Conservation (phyloP, 2,888 invertebrate species). For the Netelia melanura region DNA sequence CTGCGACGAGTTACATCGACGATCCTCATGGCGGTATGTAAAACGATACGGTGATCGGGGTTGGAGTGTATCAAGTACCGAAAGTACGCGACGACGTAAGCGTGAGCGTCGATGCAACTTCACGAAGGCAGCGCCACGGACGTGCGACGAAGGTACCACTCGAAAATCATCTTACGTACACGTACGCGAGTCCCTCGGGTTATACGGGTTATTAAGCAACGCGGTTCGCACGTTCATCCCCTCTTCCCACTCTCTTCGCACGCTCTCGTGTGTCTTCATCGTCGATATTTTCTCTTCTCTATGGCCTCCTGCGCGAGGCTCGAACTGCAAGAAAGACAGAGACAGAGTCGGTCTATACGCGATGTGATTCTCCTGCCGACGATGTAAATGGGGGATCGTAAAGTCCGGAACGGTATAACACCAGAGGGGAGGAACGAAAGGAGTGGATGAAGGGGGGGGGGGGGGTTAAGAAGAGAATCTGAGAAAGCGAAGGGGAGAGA, state of each 20-base stretch:
- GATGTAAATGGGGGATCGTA: constrained; percentile 54
- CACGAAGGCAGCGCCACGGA: constrained; percentile 6
- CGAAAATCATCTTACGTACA: constrained; percentile 40
- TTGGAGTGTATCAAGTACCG: constrained; percentile 30
- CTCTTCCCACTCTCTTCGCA: constrained; percentile 26
- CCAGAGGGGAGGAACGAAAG: constrained; percentile 20
- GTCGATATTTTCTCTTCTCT: constrained; percentile 52
- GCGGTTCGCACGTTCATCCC: constrained; percentile 78
- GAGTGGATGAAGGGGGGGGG: not conserved
- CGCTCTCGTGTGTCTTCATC: constrained; percentile 16
- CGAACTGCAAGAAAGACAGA: constrained; percentile 5
- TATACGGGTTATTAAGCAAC: constrained; percentile 81
- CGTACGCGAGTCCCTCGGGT: not conserved
- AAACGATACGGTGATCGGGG: constrained; percentile 39
- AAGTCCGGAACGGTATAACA: constrained; percentile 44
- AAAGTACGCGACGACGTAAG: constrained; percentile 39
- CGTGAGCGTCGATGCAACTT: constrained; percentile 10
- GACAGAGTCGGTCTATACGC: not conserved
- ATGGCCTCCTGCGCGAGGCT: constrained; percentile 49
- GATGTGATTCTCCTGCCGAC: constrained; percentile 16
- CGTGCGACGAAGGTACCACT: constrained; percentile 19
- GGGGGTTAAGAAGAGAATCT: constrained; percentile 47
- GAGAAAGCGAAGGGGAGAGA: constrained; percentile 57
- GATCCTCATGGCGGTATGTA: constrained; percentile 19
- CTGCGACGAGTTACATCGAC: no score